Conservation (phyloP, 1,140 invertebrate genomes). For the Drosophila pandora region DNA sequence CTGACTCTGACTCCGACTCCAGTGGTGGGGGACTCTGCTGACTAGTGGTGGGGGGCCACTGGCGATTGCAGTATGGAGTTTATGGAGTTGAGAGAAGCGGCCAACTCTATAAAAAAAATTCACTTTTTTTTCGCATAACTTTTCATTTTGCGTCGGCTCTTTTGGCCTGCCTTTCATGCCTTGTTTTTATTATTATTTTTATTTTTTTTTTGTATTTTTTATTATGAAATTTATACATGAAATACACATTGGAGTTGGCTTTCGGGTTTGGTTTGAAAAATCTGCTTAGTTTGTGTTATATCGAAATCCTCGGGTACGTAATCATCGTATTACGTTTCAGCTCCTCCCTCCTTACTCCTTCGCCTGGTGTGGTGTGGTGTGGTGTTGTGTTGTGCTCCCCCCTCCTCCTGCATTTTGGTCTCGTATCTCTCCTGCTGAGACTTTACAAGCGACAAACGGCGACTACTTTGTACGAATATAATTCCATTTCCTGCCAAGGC, state of each 20-base stretch:
- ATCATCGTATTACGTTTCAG: constrained; percentile 56
- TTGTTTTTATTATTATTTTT: constrained; percentile 9
- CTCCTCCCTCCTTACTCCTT: constrained; percentile 2
- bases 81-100: constrained; percentile 8
- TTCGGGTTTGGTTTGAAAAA: constrained; percentile 23
- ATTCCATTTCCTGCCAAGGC: constrained; percentile 81
- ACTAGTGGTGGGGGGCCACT: too few relatives aligned
- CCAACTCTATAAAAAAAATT: constrained; percentile 56
- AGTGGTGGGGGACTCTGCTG: too few relatives aligned
- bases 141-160: constrained; percentile 45
- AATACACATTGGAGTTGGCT: not conserved
- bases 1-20: too few relatives aligned
- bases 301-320: constrained; percentile 52
- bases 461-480: constrained; percentile 75
- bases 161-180: too few relatives aligned
- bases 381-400: not conserved
- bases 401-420: constrained; percentile 2
- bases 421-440: constrained; percentile 37
- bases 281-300: constrained; percentile 56
- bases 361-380: not conserved
- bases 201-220: constrained; percentile 38
- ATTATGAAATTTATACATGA: constrained; percentile 62
- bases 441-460: constrained; percentile 45
- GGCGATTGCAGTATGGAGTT: too few relatives aligned
- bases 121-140: constrained; percentile 64